Evolutionary conservation across 2,888 invertebrate species (phyloP), one percentile per base, ranked within the genome.

Genomic region (Vesta saturnalis): DNA sequence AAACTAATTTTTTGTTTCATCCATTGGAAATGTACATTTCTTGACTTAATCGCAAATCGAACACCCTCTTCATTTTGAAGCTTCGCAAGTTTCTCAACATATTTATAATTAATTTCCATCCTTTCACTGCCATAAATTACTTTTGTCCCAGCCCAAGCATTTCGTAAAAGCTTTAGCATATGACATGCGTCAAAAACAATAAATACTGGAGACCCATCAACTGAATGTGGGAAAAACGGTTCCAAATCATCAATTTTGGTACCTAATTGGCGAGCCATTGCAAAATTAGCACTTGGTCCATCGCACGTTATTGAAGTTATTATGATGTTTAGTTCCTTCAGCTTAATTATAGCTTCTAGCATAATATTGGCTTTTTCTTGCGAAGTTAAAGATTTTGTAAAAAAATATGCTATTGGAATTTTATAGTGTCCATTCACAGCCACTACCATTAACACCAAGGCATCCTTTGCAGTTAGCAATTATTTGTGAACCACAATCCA

Each of bases 331-430:
- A 43, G 2, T 43, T 43, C 43, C n/a, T 43, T 43, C 14, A 43
- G 12, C 14, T 43, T 43, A 12, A 43, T 43, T 43, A 43, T n/a
- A 43, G 43, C 43, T 43, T 5, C 2, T 10, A n/a, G 43, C 1
- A 43, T 14, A 8, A 43, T 14, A 43, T 43, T 43, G 10, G 43
- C 43, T 65, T 66, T 67, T 59, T 71, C 64, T 12, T 19, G 12
- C 35, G 64, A 73, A 46, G 55, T 59, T 18, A 77, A 49, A 10
- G 61, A 46, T 59, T 68, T 57, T 30, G 71, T 72, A 39, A 75
- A 60, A 59, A 74, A 76, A 64, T 74, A 75, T 14, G n/a, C n/a
- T n/a, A n/a, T n/a, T n/a, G n/a, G n/a, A n/a, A n/a, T n/a, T n/a
- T n/a, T n/a, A n/a, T n/a, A n/a, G n/a, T n/a, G n/a, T n/a, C n/a